These are phyloP conservation scores for Equus quagga DNA, from an alignment of 2,113 vertebrate genomes.

Conservation along the genomic window DNA sequence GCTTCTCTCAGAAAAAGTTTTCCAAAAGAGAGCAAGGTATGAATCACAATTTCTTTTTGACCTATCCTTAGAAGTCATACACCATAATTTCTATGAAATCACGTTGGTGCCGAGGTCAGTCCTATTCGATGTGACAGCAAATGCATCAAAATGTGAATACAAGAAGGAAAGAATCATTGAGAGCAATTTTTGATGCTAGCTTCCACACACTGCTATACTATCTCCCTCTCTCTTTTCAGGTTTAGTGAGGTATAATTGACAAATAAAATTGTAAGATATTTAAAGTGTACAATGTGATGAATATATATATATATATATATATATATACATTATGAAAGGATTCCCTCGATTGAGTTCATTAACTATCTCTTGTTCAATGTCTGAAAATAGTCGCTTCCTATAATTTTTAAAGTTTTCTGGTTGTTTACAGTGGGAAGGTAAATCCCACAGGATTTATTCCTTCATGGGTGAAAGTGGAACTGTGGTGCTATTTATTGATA, in stretches of 20 bases:
- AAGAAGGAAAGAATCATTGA: not conserved
- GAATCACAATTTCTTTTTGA: not conserved
- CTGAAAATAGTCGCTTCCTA: not conserved
- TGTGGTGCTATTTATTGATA: not conserved
- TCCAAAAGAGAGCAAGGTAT: not conserved
- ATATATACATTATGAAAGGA: not conserved
- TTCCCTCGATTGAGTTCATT: not conserved
- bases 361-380: not conserved
- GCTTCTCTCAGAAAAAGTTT: not conserved
- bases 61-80: not conserved
- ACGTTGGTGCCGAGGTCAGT: not conserved
- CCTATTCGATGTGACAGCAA: not conserved
- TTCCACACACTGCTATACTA: not conserved
- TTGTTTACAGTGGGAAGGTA: not conserved
- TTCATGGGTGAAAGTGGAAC: not conserved
- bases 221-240: accelerated
- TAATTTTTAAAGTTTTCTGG: not conserved
- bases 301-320: too few species aligned
- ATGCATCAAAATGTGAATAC: not conserved
- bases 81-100: not conserved
- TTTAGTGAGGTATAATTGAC: not conserved
- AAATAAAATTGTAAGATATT: not conserved
- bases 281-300: not conserved
- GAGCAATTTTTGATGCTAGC: not conserved
- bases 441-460: not conserved